Evolutionary conservation across 2,113 vertebrate genomes (phyloP).

Genomic region (Alosa alosa): DNA sequence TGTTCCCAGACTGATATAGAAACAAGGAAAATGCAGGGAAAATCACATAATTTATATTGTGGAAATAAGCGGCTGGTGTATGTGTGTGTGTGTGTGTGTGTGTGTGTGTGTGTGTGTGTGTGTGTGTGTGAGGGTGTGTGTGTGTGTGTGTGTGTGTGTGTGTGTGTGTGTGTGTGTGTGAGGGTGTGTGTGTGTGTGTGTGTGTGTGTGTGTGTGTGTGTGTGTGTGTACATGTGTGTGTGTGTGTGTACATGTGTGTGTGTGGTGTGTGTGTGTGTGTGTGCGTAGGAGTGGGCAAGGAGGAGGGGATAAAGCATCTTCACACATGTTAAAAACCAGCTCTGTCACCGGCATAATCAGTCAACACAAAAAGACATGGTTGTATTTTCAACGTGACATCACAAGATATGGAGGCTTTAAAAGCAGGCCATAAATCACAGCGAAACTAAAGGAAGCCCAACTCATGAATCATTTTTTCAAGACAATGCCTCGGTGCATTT

Average conservation of each 20-base stretch:
- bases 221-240: too few species aligned
- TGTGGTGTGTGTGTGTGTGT: neutral
- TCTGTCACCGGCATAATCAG: conserved; percentile 43
- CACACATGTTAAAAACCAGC: conserved; percentile 24
- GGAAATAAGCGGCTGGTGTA: neutral
- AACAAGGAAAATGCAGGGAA: neutral
- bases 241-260: too few species aligned
- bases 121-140: neutral
- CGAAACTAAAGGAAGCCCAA: conserved; percentile 30
- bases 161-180: neutral
- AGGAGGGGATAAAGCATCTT: neutral
- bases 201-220: too few species aligned
- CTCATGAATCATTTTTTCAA: conserved; percentile 44
- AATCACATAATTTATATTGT: neutral
- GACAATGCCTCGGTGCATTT: conserved; percentile 20
- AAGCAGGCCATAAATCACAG: conserved; percentile 50
- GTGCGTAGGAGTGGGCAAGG: neutral
- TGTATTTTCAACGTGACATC: conserved; percentile 38
- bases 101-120: neutral
- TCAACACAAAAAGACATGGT: conserved; percentile 43
- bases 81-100: neutral
- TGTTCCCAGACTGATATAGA: neutral
- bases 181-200: too few species aligned
- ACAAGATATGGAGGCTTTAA: conserved; percentile 46
- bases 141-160: neutral